phyloP scores from a whole-genome alignment of 2,888 invertebrate genomes.

The Drosophila bunnanda region DNA sequence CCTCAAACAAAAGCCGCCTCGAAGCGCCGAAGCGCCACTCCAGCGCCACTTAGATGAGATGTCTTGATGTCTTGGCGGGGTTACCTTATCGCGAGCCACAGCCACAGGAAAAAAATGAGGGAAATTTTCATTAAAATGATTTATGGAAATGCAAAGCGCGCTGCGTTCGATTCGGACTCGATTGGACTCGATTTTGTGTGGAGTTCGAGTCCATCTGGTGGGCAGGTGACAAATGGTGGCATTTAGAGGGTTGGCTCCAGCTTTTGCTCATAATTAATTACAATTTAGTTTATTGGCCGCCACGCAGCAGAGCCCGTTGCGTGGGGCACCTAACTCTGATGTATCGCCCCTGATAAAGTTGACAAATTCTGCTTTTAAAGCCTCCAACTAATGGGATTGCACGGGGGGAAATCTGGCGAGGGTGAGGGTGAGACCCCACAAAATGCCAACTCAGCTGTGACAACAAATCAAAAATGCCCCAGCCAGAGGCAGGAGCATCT shows the following conservation, averaged over 20 bases:
- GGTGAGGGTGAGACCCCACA: slow-evolving; percentile 27
- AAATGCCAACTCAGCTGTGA: slow-evolving; percentile 61
- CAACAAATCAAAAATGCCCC: slow-evolving; percentile 61
- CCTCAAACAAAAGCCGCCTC: slow-evolving; percentile 71
- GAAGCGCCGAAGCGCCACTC: slow-evolving; percentile 61
- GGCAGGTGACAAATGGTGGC: slow-evolving; percentile 66
- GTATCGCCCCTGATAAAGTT: slow-evolving; percentile 70
- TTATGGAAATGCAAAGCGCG: slow-evolving; percentile 77
- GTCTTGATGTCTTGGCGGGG: slow-evolving; percentile 68
- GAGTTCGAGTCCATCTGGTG: slow-evolving; percentile 7
- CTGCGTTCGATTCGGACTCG: slow-evolving; percentile 44
- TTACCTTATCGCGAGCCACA: slow-evolving; percentile 56
- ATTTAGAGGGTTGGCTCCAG: slow-evolving; percentile 48
- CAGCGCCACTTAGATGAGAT: slow-evolving; percentile 77
- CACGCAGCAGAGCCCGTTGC: slow-evolving; percentile 32
- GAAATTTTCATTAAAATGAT: slow-evolving; percentile 77
- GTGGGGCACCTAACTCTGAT: slow-evolving; percentile 52
- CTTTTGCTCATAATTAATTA: slow-evolving; percentile 73
- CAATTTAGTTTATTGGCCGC: slow-evolving; percentile 75
- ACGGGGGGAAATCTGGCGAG: no score
- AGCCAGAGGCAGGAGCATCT: slow-evolving; percentile 32
- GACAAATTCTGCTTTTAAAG: slow-evolving; percentile 76
- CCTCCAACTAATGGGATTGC: slow-evolving; percentile 54
- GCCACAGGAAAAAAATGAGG: slow-evolving; percentile 39
- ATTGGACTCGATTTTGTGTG: slow-evolving; percentile 1